Conservation (phyloP, 2,888 invertebrate genomes). For the Esperia sulphurella region DNA sequence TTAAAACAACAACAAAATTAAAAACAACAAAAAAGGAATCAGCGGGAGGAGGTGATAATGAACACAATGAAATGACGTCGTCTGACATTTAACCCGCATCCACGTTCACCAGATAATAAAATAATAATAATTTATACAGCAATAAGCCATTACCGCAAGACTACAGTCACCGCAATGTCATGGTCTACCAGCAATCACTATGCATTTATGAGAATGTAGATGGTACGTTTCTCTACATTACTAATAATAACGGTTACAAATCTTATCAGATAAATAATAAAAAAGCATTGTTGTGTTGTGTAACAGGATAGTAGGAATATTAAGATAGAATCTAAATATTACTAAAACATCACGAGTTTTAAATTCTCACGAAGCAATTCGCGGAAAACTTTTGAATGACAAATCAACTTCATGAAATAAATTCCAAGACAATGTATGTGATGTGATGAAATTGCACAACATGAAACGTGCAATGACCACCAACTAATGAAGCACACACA, state of each 20-base stretch:
- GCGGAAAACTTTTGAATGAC: slow-evolving; percentile 6
- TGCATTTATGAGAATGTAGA: not conserved
- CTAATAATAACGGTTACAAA: not conserved
- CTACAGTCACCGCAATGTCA: slow-evolving; percentile 27
- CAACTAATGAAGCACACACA: not conserved
- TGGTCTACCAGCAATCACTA: slow-evolving; percentile 1
- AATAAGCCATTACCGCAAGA: slow-evolving; percentile 22
- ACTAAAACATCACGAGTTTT: not conserved
- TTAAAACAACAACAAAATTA: not conserved
- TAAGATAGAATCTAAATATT: slow-evolving; percentile 7
- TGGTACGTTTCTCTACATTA: not conserved
- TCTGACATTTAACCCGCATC: slow-evolving; percentile 47
- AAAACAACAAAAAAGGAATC: not conserved
- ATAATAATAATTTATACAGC: slow-evolving; percentile 21
- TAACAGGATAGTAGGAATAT: not conserved
- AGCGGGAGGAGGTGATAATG: not conserved
- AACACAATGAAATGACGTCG: slow-evolving; percentile 28
- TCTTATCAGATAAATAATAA: slow-evolving; percentile 1
- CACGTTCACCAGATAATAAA: slow-evolving; percentile 28
- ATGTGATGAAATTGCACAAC: slow-evolving; percentile 22
- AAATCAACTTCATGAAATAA: slow-evolving; percentile 17
- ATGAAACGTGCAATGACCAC: slow-evolving; percentile 18
- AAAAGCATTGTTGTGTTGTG: not conserved
- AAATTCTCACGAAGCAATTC: slow-evolving; percentile 14
- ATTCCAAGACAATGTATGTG: slow-evolving; percentile 18